These are phyloP conservation scores for Tortricodes alternella DNA, from an alignment of 2,888 invertebrate genomes.

Conservation along the genomic window DNA sequence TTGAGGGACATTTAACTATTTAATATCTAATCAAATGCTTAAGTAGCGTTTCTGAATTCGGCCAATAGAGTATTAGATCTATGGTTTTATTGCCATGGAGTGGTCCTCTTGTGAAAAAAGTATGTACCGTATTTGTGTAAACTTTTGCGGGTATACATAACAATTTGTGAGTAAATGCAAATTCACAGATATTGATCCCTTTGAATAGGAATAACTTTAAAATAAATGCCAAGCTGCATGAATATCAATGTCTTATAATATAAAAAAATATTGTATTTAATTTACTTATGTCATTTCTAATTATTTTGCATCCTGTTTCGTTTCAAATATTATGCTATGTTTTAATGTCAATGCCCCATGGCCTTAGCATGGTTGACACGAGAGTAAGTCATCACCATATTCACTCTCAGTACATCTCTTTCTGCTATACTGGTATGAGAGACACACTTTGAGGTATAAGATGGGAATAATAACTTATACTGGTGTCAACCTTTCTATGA, in stretches of 20 bases:
- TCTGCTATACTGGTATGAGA: too few species aligned
- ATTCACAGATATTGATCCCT: slow-evolving; percentile 7
- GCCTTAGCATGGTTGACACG: too few species aligned
- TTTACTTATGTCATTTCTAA: slow-evolving; percentile 34
- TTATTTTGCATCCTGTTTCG: slow-evolving; percentile 18
- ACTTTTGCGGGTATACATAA: slow-evolving; percentile 5
- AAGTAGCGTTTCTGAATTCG: not conserved
- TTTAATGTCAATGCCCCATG: not conserved
- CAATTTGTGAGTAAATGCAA: slow-evolving; percentile 15
- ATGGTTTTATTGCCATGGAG: slow-evolving; percentile 41
- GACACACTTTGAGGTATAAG: too few species aligned
- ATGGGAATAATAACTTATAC: too few species aligned
- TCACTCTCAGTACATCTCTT: too few species aligned
- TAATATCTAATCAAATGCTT: too few species aligned
- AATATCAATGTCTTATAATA: slow-evolving; percentile 31
- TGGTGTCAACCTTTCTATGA: too few species aligned
- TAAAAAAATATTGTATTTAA: slow-evolving; percentile 31
- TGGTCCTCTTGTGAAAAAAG: slow-evolving; percentile 42
- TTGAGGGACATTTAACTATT: too few species aligned
- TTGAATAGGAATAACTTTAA: not conserved
- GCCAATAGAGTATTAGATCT: not conserved
- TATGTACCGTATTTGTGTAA: slow-evolving; percentile 2
- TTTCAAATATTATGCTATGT: slow-evolving; percentile 8
- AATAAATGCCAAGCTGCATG: slow-evolving; percentile 22
- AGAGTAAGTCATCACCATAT: too few species aligned